Base-by-base conservation (phyloP, 2,113 vertebrate species). In the Brachionichthys hirsutus region DNA sequence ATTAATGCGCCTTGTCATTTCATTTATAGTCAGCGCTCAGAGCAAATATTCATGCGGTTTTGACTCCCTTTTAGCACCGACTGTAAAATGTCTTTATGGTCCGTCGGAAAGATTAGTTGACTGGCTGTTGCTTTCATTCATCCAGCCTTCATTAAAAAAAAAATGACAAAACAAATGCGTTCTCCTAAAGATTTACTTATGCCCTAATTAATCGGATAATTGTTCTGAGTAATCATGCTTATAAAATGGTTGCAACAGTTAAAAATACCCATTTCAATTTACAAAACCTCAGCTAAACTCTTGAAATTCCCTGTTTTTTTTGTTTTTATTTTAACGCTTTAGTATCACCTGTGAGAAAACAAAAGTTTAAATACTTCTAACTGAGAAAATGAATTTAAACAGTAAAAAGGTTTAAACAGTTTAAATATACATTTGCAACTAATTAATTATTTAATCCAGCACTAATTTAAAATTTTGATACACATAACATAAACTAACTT, bases 1-100 rank as follows among this genome's bases (percentile, higher is more conserved):
- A 35, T 67, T 66, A 81, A 73, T 74, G 64, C 36, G 4, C 20
- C 43, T 52, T 47, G 56, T 78, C 62, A 7, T 57, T 72, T 73
- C 45, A 62, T 52, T 67, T 59, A 38, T 61, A 36, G 6, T 18
- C 11, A 18, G 38, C 12, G 2, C 35, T 57, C 44, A 34, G 56
- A 35, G 49, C 35, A 63, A 72, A 73, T 68, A 51, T 45, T 41
- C 13, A 50, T 12, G 22, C 49, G 48, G 70, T 63, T 72, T 60
- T 67, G 48, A 56, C 16, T 48, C 11, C 67, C n/a, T 56, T 64
- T 59, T 67, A 22, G 35, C 46, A 42, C 22, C 0, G 1, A 45
- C 38, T 36, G 9, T 9, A 41, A 30, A 18, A 17, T 46, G 56
- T 47, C 45, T 46, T 64, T 12, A 30, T 15, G 41, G 30, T 16